Conservation (phyloP, 2,797 vertebrate species). For the Esox masquinongy region DNA sequence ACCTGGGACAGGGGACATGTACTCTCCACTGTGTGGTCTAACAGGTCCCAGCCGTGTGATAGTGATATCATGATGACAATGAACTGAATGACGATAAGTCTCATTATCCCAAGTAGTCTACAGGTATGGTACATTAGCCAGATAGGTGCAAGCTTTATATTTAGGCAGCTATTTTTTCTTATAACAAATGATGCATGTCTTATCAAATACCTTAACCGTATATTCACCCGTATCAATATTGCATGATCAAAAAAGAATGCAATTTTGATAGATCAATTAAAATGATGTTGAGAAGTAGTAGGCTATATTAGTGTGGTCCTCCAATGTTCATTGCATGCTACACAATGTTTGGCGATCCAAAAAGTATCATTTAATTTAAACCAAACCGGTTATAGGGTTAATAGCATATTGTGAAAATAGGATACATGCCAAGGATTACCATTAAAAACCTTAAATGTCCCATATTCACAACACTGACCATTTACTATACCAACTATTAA, state of each 20-base stretch:
- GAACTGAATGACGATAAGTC: constrained; percentile 22
- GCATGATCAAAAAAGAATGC: neutral
- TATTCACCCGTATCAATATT: neutral
- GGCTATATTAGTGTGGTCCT: neutral
- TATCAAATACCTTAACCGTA: neutral
- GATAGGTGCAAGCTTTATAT: constrained; percentile 27
- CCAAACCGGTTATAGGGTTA: neutral
- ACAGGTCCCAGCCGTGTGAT: neutral
- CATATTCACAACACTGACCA: too few species aligned
- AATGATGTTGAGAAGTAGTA: neutral
- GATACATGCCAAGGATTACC: too few species aligned
- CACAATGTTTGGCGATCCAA: neutral
- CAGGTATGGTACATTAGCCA: neutral
- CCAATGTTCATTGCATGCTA: neutral
- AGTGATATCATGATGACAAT: neutral
- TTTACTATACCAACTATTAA: too few species aligned
- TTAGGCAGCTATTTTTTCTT: constrained; percentile 51
- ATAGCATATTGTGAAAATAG: too few species aligned
- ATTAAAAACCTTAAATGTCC: too few species aligned
- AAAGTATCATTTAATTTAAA: neutral
- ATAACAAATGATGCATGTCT: constrained; percentile 2
- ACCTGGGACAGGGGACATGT: neutral
- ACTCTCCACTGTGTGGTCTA: neutral
- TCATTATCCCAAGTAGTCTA: neutral
- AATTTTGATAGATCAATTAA: neutral